Conservation (phyloP, 2,888 invertebrate genomes). For the Rhamnusium bicolor region DNA sequence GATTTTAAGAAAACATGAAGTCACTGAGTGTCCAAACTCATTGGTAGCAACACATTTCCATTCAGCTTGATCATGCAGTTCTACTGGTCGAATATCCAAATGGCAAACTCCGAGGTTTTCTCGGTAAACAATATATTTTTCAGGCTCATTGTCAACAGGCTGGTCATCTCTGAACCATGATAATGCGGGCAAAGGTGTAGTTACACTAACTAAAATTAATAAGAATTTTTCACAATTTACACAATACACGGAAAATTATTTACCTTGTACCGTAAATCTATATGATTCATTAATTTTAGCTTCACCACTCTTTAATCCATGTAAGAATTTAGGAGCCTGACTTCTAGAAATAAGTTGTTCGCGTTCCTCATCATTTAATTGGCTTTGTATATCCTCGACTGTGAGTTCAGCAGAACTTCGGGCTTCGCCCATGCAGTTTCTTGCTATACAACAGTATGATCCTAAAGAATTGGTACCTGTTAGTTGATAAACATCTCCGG, state of each 20-base stretch:
- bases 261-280: conserved; percentile 87
- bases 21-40: conserved; percentile 91
- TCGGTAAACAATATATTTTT: conserved; percentile 79
- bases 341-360: conserved; percentile 82
- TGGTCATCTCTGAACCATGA: conserved; percentile 93
- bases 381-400: conserved; percentile 92
- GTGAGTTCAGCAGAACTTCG: conserved; percentile 90
- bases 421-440: conserved; percentile 92
- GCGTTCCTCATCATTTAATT: conserved; percentile 89
- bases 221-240: conserved; percentile 18
- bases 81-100: conserved; percentile 82
- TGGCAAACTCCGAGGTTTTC: conserved; percentile 83
- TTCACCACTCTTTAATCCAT: conserved; percentile 87
- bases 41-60: conserved; percentile 94
- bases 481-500: conserved; percentile 93
- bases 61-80: conserved; percentile 90
- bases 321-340: conserved; percentile 88
- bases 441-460: conserved; percentile 91
- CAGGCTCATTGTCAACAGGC: conserved; percentile 78
- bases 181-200: conserved; percentile 84
- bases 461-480: conserved; percentile 92
- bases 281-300: conserved; percentile 87
- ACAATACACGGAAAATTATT: not conserved
- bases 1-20: conserved; percentile 88
- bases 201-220: conserved; percentile 77